These are phyloP conservation scores for Drosophila suzukii DNA, from an alignment of 1,140 invertebrate genomes.

Conservation along the genomic window DNA sequence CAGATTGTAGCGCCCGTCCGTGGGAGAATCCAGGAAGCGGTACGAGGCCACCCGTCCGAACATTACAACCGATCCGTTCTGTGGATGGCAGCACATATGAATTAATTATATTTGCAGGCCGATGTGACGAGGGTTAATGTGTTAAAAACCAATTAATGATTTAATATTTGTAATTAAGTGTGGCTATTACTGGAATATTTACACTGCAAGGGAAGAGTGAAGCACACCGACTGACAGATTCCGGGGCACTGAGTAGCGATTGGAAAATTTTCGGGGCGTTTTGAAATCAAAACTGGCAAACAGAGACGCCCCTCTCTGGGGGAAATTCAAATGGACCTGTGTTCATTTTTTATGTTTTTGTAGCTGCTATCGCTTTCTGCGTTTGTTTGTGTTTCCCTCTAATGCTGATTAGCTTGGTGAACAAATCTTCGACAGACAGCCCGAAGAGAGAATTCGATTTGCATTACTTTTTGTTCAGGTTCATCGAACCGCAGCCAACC, in stretches of 20 bases:
- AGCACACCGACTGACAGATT: slow-evolving; percentile 43
- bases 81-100: slow-evolving; percentile 37
- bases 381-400: slow-evolving; percentile 28
- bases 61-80: slow-evolving; percentile 94
- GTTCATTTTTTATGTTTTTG: slow-evolving; percentile 28
- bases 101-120: slow-evolving; percentile 22
- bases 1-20: slow-evolving; percentile 91
- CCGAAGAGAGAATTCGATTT: slow-evolving; percentile 41
- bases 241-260: slow-evolving; percentile 49
- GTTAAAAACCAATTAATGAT: slow-evolving; percentile 33
- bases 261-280: slow-evolving; percentile 69
- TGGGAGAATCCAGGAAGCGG: slow-evolving; percentile 95
- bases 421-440: slow-evolving; percentile 31
- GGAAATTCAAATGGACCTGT: slow-evolving; percentile 14
- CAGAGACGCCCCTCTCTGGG: slow-evolving; percentile 59
- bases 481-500: slow-evolving; percentile 66
- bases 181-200: slow-evolving; percentile 39
- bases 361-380: slow-evolving; percentile 20
- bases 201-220: slow-evolving; percentile 13
- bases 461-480: slow-evolving; percentile 61
- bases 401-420: slow-evolving; percentile 44
- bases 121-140: slow-evolving; percentile 38
- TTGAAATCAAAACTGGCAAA: slow-evolving; percentile 55
- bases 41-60: slow-evolving; percentile 96
- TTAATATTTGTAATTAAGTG: slow-evolving; percentile 51